These are phyloP conservation scores for Phallusia fumigata DNA, from an alignment of 23 tunicate genomes.

Conservation along the genomic window DNA sequence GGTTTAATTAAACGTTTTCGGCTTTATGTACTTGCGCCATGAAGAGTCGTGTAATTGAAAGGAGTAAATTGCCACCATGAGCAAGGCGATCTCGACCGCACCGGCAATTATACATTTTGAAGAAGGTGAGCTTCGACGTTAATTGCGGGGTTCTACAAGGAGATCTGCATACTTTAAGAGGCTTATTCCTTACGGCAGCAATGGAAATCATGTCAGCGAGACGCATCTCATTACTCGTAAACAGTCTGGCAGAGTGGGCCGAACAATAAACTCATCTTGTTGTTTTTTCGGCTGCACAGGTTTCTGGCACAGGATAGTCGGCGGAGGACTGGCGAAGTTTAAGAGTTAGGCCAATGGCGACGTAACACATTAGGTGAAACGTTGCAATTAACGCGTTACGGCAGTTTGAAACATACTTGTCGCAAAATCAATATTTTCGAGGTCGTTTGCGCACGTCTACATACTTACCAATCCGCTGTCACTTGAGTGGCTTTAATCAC, in stretches of 20 bases:
- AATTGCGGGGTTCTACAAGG: background rate
- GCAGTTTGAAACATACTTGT: background rate
- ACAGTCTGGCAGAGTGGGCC: background rate
- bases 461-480: background rate
- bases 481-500: background rate
- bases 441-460: background rate
- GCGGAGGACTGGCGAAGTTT: background rate
- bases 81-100: background rate
- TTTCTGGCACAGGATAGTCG: background rate
- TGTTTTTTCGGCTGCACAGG: background rate
- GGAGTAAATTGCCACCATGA: background rate
- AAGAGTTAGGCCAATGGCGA: background rate
- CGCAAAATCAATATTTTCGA: background rate
- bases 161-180: background rate
- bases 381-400: background rate
- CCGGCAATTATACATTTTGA: background rate
- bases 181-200: background rate
- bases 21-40: constrained; percentile 3
- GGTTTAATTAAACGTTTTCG: background rate
- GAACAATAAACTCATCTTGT: background rate
- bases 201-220: background rate
- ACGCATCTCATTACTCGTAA: background rate
- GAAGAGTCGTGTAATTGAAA: background rate
- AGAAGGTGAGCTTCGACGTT: background rate
- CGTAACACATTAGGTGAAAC: background rate